Conservation (phyloP, 2,113 vertebrate species). For the Asarcornis scutulata region DNA sequence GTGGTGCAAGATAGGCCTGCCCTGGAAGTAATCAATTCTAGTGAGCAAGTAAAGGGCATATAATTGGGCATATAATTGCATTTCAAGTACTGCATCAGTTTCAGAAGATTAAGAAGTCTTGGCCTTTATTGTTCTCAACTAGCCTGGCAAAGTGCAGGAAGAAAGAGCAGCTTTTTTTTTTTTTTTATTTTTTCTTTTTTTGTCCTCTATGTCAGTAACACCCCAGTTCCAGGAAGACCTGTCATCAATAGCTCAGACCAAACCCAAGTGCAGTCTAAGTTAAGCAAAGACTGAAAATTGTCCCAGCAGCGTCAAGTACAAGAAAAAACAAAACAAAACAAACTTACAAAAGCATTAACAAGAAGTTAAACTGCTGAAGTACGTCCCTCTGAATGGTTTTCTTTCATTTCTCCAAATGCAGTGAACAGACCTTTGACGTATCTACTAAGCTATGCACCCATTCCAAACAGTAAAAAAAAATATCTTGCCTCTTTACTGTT, state of each 20-base stretch:
- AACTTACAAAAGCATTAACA: background rate
- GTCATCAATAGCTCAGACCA: background rate
- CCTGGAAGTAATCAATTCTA: background rate
- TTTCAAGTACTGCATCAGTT: background rate
- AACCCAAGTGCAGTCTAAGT: background rate
- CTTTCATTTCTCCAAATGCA: background rate
- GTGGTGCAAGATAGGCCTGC: background rate
- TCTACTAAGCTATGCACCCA: background rate
- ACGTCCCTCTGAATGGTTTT: background rate
- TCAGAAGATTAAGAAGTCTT: background rate
- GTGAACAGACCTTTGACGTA: background rate
- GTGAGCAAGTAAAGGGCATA: background rate
- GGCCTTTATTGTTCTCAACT: background rate
- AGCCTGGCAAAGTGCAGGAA: background rate
- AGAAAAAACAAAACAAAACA: too few species aligned
- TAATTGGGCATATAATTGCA: background rate
- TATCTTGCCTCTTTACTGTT: background rate
- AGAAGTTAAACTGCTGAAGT: background rate
- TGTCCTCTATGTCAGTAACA: background rate
- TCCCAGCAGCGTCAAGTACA: background rate
- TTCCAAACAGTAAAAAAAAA: background rate
- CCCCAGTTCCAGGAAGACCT: background rate
- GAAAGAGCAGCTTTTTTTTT: background rate
- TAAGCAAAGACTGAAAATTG: background rate
- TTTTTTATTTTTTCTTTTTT: background rate